These are phyloP conservation scores for Ichneumoninae sp. DNA, from an alignment of 2,888 invertebrate genomes.

Conservation along the genomic window DNA sequence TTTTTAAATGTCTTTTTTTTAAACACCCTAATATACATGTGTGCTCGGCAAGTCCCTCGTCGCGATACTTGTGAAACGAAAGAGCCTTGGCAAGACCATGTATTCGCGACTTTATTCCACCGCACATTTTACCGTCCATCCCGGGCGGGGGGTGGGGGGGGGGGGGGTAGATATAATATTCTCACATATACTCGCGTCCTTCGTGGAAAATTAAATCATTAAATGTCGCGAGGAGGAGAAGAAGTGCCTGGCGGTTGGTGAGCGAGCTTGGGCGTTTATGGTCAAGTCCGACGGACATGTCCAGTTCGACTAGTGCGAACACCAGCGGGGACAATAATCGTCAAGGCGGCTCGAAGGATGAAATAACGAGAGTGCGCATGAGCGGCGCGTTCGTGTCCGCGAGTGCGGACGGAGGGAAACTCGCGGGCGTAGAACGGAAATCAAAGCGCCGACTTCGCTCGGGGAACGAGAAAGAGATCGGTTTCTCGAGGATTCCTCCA, in stretches of 20 bases:
- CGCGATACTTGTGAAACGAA: too few species aligned
- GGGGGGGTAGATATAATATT: not conserved
- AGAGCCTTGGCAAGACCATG: too few species aligned
- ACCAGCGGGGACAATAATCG: not conserved
- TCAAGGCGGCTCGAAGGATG: not conserved
- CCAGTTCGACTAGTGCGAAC: not conserved
- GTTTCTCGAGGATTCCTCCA: conserved; percentile 18
- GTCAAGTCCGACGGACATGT: not conserved
- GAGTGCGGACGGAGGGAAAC: not conserved
- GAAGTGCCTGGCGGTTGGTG: not conserved
- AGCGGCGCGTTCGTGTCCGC: not conserved
- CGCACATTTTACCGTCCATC: not conserved
- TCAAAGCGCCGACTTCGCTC: conserved; percentile 31
- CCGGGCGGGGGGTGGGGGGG: not conserved
- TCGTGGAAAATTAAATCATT: not conserved
- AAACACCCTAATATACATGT: conserved; percentile 1
- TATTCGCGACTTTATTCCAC: conserved; percentile 23
- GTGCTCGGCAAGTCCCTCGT: too few species aligned
- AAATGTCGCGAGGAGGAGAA: not conserved
- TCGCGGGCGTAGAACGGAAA: conserved; percentile 36
- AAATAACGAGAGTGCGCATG: conserved; percentile 6
- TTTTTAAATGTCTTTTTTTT: too few species aligned
- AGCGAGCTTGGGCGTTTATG: not conserved
- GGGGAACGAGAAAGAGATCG: not conserved
- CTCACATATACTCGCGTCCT: not conserved